A percentile compares a stretch with the other conserved stretches of the same genome.
Evolutionary conservation across 1,140 invertebrate genomes (phyloP).

Genomic region (Atopsyche davidsoni): DNA sequence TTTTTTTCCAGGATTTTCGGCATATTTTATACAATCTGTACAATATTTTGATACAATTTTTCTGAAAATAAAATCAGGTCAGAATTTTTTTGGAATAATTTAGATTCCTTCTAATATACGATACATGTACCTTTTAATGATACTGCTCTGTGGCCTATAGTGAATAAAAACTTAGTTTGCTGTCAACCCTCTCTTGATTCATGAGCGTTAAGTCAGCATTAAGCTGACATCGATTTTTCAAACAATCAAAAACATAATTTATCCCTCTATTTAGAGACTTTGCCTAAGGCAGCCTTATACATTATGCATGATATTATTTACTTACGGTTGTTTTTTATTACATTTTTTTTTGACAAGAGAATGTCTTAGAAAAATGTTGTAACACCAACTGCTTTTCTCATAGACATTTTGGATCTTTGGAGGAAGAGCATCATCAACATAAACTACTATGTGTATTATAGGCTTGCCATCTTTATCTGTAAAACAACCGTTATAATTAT

Average conservation of each 20-base stretch:
- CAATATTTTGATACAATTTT: not conserved
- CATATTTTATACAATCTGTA: not conserved
- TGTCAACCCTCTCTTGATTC: not conserved
- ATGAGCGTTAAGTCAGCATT: not conserved
- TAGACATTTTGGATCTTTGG: conserved; percentile 30
- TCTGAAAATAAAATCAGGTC: too few relatives aligned
- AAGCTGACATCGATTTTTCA: not conserved
- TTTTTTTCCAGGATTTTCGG: not conserved
- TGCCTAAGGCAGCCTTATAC: not conserved
- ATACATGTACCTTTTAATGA: too few relatives aligned
- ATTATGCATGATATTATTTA: not conserved
- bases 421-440: conserved; percentile 43
- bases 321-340: not conserved
- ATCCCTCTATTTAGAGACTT: not conserved
- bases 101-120: too few relatives aligned
- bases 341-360: conserved; percentile 3
- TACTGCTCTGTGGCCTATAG: too few relatives aligned
- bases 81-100: too few relatives aligned
- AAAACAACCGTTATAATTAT: conserved; percentile 15
- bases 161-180: not conserved
- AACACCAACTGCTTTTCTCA: conserved; percentile 38
- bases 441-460: conserved; percentile 38
- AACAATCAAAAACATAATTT: not conserved
- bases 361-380: conserved; percentile 39
- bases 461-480: conserved; percentile 24